A percentile compares a stretch with the other conserved stretches of the same genome.
Conservation (phyloP, 1,140 invertebrate species). For the Brachystomella parvula region DNA sequence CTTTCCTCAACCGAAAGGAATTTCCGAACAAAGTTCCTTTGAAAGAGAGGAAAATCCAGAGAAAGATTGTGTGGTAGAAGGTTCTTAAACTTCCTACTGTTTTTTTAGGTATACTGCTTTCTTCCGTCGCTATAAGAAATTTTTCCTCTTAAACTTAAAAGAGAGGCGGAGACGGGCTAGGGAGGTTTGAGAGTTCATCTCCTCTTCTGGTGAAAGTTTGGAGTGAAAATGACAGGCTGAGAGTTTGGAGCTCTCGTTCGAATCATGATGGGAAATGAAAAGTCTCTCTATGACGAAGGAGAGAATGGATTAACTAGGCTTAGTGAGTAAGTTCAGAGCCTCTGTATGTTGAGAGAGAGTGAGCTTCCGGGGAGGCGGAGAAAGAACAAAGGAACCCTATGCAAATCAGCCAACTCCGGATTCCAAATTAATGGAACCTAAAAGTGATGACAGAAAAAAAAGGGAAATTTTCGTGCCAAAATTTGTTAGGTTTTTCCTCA, state of each 20-base stretch:
- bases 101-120: too few relatives aligned
- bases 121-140: too few relatives aligned
- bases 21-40: background rate
- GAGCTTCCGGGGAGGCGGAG: background rate
- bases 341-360: too few relatives aligned
- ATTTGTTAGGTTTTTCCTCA: background rate
- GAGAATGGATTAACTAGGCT: conserved; percentile 5
- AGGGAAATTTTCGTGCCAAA: background rate
- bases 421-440: conserved; percentile 4
- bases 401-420: background rate
- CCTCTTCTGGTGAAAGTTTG: background rate
- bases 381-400: conserved; percentile 8
- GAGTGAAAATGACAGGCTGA: conserved; percentile 5
- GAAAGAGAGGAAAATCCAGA: background rate
- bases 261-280: too few relatives aligned
- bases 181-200: background rate
- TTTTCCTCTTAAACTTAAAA: too few relatives aligned
- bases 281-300: background rate
- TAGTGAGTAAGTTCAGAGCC: background rate
- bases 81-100: too few relatives aligned
- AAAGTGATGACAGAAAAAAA: background rate
- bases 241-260: background rate
- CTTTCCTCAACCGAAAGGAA: background rate
- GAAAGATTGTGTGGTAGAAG: too few relatives aligned
- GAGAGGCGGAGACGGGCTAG: too few relatives aligned